These are phyloP conservation scores for Cecidostiba fungosa DNA, from an alignment of 2,888 invertebrate species.

Conservation along the genomic window DNA sequence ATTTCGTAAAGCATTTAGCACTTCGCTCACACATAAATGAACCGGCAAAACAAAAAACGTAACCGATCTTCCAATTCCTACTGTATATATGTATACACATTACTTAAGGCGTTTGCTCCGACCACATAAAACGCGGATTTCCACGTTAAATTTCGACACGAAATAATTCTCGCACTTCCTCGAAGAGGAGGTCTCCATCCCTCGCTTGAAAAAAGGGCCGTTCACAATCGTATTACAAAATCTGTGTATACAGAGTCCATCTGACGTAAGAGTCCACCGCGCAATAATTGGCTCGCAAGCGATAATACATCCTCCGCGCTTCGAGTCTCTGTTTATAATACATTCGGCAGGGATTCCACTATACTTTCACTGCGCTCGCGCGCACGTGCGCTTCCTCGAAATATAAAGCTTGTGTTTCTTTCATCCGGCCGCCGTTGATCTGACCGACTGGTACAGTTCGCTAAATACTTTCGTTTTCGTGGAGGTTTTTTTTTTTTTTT, in stretches of 20 bases:
- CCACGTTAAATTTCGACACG: not conserved
- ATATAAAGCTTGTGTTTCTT: not conserved
- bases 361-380: not conserved
- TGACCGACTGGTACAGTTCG: constrained; percentile 16
- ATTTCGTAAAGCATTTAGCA: not conserved
- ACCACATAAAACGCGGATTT: not conserved
- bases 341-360: not conserved
- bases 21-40: not conserved
- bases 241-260: not conserved
- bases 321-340: not conserved
- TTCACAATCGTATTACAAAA: not conserved
- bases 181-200: not conserved
- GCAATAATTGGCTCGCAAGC: not conserved
- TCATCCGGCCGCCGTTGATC: not conserved
- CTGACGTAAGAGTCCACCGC: constrained; percentile 2
- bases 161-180: too few species aligned
- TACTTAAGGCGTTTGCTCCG: too few species aligned
- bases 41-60: not conserved
- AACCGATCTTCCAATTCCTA: not conserved
- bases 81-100: not conserved
- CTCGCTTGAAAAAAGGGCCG: not conserved
- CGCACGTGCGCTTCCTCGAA: constrained; percentile 18
- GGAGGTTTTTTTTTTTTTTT: not conserved
- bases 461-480: not conserved
- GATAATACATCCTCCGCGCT: not conserved